Evolutionary conservation across 2,113 vertebrate species (phyloP), one percentile per base, ranked within the genome.

Genomic region (Ovis canadensis): DNA sequence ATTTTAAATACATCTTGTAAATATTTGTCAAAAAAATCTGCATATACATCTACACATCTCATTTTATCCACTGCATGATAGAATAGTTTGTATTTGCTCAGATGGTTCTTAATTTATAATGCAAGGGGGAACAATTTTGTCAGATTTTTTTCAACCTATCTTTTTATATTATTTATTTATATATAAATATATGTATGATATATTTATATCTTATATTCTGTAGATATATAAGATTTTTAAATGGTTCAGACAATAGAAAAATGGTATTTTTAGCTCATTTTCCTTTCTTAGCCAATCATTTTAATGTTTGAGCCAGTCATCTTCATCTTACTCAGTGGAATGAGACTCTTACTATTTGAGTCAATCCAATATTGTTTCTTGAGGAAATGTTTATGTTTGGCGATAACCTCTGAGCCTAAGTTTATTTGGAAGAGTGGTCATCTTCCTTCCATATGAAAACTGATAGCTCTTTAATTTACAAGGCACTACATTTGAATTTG

Each of bases 41-140:
- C 19, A 29, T 95, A 57, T 6, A 91, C 11, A 67, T 27, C 94
- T 57, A 95, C 40, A 89, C 52, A 64, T 14, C 54, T 82, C 52
- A 85, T 92, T 82, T 95, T 67, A 55, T 94, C 62, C 48, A 36
- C 0, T 86, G 25, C 43, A 59, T 96, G 45, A 80, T 10, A 62
- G 64, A 85, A 92, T 52, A 82, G 33, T 92, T 90, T 67, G 29
- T 50, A 91, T 96, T 93, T 96, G 80, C 57, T 92, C 78, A 97
- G 74, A 94, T 97, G 84, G 91, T 89, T 97, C 86, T 84, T 93
- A 93, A 94, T 93, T 96, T 57, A 90, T 86, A 85, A 92, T 91
- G 60, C 48, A 90, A 90, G 62, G 40, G 55, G 23, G 10, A 21
- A 50, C 55, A 83, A 87, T 91, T 83, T 91, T 87, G 71, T 91